phyloP scores from a whole-genome alignment of 1,140 invertebrate genomes.

The Pseudachorutes palmiensis region DNA sequence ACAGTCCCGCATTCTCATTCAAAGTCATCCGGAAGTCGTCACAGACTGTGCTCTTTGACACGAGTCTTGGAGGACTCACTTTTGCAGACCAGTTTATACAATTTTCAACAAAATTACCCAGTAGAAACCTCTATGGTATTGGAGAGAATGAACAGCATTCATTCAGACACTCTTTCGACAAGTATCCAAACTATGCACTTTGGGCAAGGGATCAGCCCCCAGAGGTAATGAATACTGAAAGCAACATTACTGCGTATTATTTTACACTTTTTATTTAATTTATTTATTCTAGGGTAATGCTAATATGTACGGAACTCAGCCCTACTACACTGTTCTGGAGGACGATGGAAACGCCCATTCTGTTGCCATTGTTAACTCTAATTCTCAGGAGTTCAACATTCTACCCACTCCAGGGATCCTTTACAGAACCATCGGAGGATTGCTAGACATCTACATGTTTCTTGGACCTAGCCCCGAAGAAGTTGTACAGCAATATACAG shows the following conservation, averaged over 20 bases:
- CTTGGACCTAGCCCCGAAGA: constrained; percentile 46
- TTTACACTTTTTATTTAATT: too few relatives aligned
- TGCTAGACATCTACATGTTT: constrained; percentile 47
- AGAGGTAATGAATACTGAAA: too few relatives aligned
- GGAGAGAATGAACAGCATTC: constrained; percentile 44
- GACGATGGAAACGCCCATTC: constrained; percentile 46
- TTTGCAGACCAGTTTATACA: constrained; percentile 79
- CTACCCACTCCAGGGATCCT: constrained; percentile 40
- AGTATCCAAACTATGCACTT: constrained; percentile 29
- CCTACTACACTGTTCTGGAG: constrained; percentile 51
- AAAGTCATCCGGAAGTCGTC: constrained; percentile 25
- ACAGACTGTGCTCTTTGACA: constrained; percentile 29
- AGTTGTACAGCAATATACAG: constrained; percentile 48
- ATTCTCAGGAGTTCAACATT: constrained; percentile 43
- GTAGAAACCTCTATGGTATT: constrained; percentile 46
- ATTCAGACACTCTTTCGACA: constrained; percentile 40
- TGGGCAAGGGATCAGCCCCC: constrained; percentile 25
- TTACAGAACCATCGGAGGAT: constrained; percentile 42
- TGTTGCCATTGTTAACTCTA: constrained; percentile 47
- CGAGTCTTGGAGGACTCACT: constrained; percentile 53
- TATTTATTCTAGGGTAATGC: constrained; percentile 11
- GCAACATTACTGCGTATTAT: too few relatives aligned
- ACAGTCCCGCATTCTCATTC: constrained; percentile 31
- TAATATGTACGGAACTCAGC: constrained; percentile 49
- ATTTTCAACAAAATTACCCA: constrained; percentile 59